Base-by-base conservation (phyloP, 2,888 invertebrate species). In the Sipha maydis region DNA sequence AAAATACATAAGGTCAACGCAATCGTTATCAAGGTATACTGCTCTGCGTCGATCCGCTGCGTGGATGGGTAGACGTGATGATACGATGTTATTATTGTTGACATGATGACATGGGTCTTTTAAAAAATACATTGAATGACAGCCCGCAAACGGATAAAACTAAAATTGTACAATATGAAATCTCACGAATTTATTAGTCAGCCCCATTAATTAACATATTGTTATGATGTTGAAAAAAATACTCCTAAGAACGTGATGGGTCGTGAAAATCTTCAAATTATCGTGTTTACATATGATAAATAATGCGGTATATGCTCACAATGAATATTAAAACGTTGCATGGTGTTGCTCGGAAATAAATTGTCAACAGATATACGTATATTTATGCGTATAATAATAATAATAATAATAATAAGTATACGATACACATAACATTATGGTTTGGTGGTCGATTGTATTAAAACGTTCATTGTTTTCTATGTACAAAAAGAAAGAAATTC, bases 11-110 rank as follows among this genome's bases (percentile, higher is more conserved):
- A 86, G 86, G 86, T 86, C 80, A 79, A 56, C 71, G 54, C n/a
- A 19, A 48, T 83, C 19, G 61, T 79, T 80, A 79, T 80, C 89
- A 89, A 89, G 89, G 89, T 84, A 38, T 88, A 80, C 86, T 56
- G 61, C 82, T 73, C 61, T 54, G 31, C 25, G 56, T 54, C 73
- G 34, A 34, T 54, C 31, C n/a, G 54, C 41, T 9, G n/a, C 78
- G 78, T 3, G 2, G 54, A 25, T 76, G 17, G 71, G 71, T 25
- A 71, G 28, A 71, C 69, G 69, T 9, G 11, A 25, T 1, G 67
- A 38, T 28, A 28, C 25, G 21, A 17, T 19, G 61, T n/a, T 21
- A 28, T 28, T 28, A 41, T 69, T 28, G 61, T 25, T 21, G 61
- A 61, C 61, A 7, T 25, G 25, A 4, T 61, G 61, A 61, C 21